phyloP scores from a whole-genome alignment of 2,113 vertebrate genomes.

The Vireo altiloquus region DNA sequence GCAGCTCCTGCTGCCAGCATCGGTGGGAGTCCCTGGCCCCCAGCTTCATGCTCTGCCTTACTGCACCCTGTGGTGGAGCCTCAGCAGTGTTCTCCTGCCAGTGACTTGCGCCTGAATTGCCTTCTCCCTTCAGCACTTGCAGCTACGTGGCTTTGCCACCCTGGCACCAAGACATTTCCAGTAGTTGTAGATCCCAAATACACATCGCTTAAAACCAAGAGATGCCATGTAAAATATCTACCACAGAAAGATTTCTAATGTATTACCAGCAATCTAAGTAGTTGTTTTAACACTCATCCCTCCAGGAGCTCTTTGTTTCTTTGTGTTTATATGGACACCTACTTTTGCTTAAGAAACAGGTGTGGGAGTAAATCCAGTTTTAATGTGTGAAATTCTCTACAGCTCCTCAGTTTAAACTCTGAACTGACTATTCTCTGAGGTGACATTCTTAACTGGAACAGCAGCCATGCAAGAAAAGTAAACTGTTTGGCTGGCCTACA shows the following conservation, averaged over 20 bases:
- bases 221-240: neutral
- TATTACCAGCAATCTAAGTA: neutral
- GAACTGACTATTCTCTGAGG: slow-evolving; percentile 1
- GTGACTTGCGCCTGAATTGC: neutral
- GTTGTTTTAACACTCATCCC: neutral
- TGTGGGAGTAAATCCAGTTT: neutral
- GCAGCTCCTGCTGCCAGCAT: neutral
- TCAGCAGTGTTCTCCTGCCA: neutral
- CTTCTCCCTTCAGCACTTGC: neutral
- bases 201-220: neutral
- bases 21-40: neutral
- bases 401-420: slow-evolving; percentile 7
- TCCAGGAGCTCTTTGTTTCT: neutral
- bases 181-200: neutral
- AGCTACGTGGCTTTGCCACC: neutral
- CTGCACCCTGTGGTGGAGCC: neutral
- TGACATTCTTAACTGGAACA: neutral
- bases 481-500: neutral
- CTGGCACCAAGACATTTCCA: neutral
- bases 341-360: neutral
- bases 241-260: neutral
- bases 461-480: slow-evolving; percentile 15
- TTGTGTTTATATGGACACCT: neutral
- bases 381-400: neutral
- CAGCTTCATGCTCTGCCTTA: neutral